These are phyloP conservation scores for Bolinopsis microptera DNA, from an alignment of 37 sponge, comb jelly and placozoan species.

Conservation along the genomic window DNA sequence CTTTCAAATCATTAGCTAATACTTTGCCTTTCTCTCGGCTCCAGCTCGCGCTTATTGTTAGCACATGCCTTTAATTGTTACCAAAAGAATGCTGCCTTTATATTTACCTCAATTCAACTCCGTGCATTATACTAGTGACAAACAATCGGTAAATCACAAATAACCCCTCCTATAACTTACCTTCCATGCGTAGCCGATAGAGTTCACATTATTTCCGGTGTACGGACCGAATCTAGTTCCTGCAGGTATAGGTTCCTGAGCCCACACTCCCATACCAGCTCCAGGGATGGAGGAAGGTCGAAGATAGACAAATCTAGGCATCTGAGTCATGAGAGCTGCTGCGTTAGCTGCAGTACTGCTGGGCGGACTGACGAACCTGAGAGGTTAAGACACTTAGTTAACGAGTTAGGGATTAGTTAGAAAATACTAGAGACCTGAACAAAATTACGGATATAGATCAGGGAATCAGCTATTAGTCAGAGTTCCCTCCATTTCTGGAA, in stretches of 20 bases:
- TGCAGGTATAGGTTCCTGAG: constrained; percentile 34
- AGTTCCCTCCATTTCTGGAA: no score
- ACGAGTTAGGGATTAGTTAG: no score
- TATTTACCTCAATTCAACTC: neutral
- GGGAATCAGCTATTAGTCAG: no score
- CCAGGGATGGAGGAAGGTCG: constrained; percentile 44
- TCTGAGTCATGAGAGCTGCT: constrained; percentile 44
- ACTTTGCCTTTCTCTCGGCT: neutral
- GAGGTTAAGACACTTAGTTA: no score
- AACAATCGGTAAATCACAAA: neutral
- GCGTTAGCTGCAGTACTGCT: constrained; percentile 1
- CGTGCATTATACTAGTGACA: neutral
- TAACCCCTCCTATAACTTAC: neutral
- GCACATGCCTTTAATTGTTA: neutral
- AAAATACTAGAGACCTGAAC: no score
- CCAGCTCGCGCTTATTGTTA: neutral
- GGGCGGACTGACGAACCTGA: constrained; percentile 30
- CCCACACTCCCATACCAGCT: constrained; percentile 50
- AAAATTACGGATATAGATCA: no score
- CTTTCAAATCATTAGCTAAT: neutral
- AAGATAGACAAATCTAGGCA: constrained; percentile 41
- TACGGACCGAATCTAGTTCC: constrained; percentile 50
- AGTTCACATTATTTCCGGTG: constrained; percentile 48
- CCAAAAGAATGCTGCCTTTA: neutral
- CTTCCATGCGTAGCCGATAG: constrained; percentile 55